Evolutionary conservation across 1,140 invertebrate genomes (phyloP), one percentile per base, ranked within the genome.

Genomic region (Papilio xuthus): DNA sequence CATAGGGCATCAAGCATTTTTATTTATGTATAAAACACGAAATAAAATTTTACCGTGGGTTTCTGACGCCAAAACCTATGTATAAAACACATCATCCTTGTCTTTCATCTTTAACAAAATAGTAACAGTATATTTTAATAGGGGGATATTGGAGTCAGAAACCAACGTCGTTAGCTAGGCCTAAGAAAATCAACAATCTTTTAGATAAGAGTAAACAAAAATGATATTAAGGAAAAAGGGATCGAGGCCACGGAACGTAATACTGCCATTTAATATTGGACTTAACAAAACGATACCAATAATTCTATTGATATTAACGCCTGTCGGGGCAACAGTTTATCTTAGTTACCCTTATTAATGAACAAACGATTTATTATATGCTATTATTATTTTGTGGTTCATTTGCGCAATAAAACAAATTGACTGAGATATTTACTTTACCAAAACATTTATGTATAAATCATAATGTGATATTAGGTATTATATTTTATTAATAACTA

Each of bases 261-360:
- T 50, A 50, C 71, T 42, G n/a, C 20, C 37, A 26, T 50, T 73
- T 73, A 47, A 73, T 73, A 50, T 44, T 44, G 41, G 44, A 41
- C 41, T 44, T 41, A 26, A 73, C 71, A 73, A 50, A 73, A 47
- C 60, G 60, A 73, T 73, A 50, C 71, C 71, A 47, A 73, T 73
- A 73, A 73, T 73, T 73, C 41, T 73, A 42, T 73, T 50, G 44
- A 50, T 50, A 73, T 73, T 73, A 73, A 47, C 71, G 71, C 71
- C 71, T 50, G 71, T 73, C 44, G 71, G 71, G 71, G 37, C 47
- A 75, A 75, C 73, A 56, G 47, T 75, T 75, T 32, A 75, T 75
- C 73, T 75, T 56, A 75, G 73, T 75, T 75, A 75, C 47, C 73
- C 73, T 75, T 75, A 75, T 75, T 75, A 75, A 75, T 75, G 72